Evolutionary conservation across 1,140 invertebrate genomes (phyloP), one percentile per base, ranked within the genome.

Genomic region (Trichogramma pretiosum): DNA sequence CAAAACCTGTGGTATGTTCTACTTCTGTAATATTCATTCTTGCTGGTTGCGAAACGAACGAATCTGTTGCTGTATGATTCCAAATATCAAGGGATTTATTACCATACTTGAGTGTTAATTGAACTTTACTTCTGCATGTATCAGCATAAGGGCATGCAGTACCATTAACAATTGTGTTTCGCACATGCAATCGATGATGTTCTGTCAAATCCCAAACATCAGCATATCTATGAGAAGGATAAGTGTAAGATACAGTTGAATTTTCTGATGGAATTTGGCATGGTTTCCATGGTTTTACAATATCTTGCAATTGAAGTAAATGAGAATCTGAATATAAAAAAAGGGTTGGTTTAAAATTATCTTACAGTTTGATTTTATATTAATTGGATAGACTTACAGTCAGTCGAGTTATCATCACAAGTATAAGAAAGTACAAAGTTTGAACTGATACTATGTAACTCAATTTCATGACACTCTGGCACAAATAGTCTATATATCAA

Each of bases 31-130:
- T 60, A 28, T 62, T 33, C 58, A 83, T 74, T n/a, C 78, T 73
- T 10, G 76, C 80, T 0, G 83, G 82, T 36, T 73, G 74, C 69
- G 83, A 82, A 2, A 77, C 80, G 57, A 79, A 84, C n/a, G n/a
- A n/a, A n/a, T n/a, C n/a, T n/a, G n/a, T n/a, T n/a, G n/a, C n/a
- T n/a, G n/a, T n/a, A n/a, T 82, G 77, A 42, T 77, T 74, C 70
- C 75, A 77, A 33, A 74, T 64, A 1, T 73, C 66, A 7, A 74
- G 75, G 0, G 74, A 72, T 49, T 70, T 65, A 43, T 70, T 3
- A 10, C 24, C n/a, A 0, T 10, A 71, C n/a, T 75, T 72, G 18
- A 81, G 60, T 11, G 77, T 74, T 4, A 85, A 52, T 44, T 78
- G 78, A 1, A 84, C 60, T n/a, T 63, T 74, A 0, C 80, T 77